Evolutionary conservation across 2,888 invertebrate species (phyloP).

Genomic region (Lathronympha strigana): DNA sequence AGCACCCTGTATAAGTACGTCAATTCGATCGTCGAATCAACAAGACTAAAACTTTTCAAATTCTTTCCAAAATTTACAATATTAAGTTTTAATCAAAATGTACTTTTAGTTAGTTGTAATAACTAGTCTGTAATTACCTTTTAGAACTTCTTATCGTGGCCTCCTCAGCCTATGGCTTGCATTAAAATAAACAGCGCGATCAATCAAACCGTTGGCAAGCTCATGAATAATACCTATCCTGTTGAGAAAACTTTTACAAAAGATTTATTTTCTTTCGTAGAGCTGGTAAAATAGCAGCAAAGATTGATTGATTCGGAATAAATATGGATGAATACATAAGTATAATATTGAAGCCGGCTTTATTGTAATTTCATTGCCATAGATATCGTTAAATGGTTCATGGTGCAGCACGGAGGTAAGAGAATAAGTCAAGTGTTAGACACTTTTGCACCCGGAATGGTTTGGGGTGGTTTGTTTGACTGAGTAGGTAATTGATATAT

Average conservation of each 20-base stretch:
- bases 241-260: conserved; percentile 77
- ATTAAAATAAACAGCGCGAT: conserved; percentile 63
- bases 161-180: conserved; percentile 30
- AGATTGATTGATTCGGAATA: conserved; percentile 80
- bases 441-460: no score
- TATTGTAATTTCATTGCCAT: conserved; percentile 39
- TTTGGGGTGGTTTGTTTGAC: no score
- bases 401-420: no score
- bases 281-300: conserved; percentile 67
- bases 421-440: no score
- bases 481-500: no score
- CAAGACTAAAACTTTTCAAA: no score
- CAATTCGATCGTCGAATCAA: no score
- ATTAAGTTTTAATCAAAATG: no score
- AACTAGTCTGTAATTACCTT: not conserved
- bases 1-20: no score
- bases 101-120: no score
- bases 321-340: conserved; percentile 66
- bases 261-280: conserved; percentile 76
- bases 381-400: conserved; percentile 29
- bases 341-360: conserved; percentile 49
- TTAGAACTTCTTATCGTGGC: not conserved
- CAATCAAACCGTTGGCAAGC: conserved; percentile 76
- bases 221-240: conserved; percentile 80
- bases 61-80: no score